Conservation (phyloP, 1,140 invertebrate species). For the Drosophila takahashii region DNA sequence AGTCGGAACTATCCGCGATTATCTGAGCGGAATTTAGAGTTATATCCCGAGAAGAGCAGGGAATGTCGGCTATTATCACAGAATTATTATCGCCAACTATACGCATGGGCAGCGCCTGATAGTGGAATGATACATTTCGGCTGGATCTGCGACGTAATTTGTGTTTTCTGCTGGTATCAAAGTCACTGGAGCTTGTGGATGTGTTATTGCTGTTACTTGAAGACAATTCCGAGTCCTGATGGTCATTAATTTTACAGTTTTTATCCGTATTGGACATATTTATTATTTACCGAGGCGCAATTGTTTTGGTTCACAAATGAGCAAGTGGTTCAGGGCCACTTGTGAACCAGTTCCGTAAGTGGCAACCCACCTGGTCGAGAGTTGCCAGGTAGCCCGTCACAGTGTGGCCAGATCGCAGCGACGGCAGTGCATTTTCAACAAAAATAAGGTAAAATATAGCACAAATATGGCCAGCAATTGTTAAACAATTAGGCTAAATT, state of each 20-base stretch:
- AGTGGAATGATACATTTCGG: constrained; percentile 33
- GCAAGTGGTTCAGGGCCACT: background rate
- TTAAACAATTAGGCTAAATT: constrained; percentile 60
- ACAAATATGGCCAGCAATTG: constrained; percentile 44
- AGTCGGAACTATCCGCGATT: constrained; percentile 57
- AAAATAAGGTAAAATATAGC: constrained; percentile 77
- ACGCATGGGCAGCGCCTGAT: constrained; percentile 48
- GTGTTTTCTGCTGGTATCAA: constrained; percentile 35
- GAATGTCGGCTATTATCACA: background rate
- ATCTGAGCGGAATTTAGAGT: constrained; percentile 41
- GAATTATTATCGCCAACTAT: constrained; percentile 23
- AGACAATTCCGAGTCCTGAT: background rate
- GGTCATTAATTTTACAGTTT: background rate
- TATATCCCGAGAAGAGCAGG: constrained; percentile 41
- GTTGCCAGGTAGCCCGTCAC: background rate
- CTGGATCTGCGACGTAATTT: constrained; percentile 44
- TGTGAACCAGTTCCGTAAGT: constrained; percentile 1
- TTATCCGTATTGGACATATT: constrained; percentile 38
- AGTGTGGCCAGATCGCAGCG: constrained; percentile 52
- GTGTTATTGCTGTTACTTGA: constrained; percentile 2
- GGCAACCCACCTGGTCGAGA: background rate
- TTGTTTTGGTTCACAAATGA: constrained; percentile 40
- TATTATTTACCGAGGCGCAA: constrained; percentile 7
- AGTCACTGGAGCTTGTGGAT: constrained; percentile 35
- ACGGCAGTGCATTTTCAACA: constrained; percentile 74